Evolutionary conservation across 2,113 vertebrate genomes (phyloP), one percentile per base, ranked within the genome.

Genomic region (Sterna hirundo): DNA sequence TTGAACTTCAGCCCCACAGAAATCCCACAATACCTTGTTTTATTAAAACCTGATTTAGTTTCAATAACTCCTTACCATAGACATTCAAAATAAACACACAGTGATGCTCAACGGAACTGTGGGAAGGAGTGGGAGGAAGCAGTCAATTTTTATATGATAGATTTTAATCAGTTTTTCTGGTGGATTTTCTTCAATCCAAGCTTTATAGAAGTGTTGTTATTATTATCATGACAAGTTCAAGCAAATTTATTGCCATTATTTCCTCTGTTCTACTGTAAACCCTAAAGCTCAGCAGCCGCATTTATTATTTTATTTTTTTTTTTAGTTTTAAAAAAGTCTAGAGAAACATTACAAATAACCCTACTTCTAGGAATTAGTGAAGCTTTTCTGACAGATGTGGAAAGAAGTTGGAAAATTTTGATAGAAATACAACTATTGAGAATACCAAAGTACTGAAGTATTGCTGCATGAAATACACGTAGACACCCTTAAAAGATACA

Each of bases 31-130:
- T 84, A 72, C 21, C 11, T 30, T 58, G 26, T 76, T 89, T 92
- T 88, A 95, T 95, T 95, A 95, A 96, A 97, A 89, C 9, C 14
- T 88, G n/a, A 47, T 54, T 71, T 68, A 68, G 21, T 75, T 88
- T 89, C 55, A 85, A 61, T 91, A 78, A 81, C 7, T 91, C 20
- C 47, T 54, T 81, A 70, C 2, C 6, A 2, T 32, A 84, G 42
- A 42, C 11, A 83, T 66, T 90, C 68, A 66, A 88, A 94, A 76
- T 19, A 93, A 40, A 85, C 91, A 76, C 34, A 65, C 15, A 8
- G 13, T 42, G 20, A 32, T 82, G 26, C 61, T 68, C 83, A 70
- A 25, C 83, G 47, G 42, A 85, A 26, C 21, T 70, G 26, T 42
- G 29, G n/a, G 18, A 79, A 68, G n/a, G 25, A 34, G 47, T 26